These are phyloP conservation scores for Tetranychus piercei DNA, from an alignment of 2,888 invertebrate genomes.

Conservation along the genomic window DNA sequence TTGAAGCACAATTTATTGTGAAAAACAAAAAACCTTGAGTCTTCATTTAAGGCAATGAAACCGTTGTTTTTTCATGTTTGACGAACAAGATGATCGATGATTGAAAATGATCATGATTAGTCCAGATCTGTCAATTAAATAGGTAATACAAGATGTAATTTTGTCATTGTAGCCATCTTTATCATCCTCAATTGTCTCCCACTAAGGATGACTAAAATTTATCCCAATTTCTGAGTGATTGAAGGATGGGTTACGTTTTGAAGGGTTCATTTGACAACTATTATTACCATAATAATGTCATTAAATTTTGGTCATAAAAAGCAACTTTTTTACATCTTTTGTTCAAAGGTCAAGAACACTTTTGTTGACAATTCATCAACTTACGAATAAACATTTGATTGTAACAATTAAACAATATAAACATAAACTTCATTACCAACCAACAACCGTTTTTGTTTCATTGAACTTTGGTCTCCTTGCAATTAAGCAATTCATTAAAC, in stretches of 20 bases:
- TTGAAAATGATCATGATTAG: not conserved
- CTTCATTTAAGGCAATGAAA: not conserved
- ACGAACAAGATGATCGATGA: not conserved
- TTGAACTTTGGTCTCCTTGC: not conserved
- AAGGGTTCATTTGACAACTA: too few species aligned
- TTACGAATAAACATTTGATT: not conserved
- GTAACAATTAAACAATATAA: not conserved
- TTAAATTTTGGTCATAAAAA: not conserved
- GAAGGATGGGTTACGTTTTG: too few species aligned
- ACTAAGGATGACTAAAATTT: too few species aligned
- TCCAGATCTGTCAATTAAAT: not conserved
- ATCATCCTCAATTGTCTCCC: not conserved
- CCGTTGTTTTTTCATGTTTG: not conserved
- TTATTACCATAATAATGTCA: too few species aligned
- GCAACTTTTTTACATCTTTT: not conserved
- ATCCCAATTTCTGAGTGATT: too few species aligned
- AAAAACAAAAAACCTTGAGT: not conserved
- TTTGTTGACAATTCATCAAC: not conserved
- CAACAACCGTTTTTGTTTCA: not conserved
- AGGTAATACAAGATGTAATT: not conserved
- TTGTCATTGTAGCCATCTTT: not conserved
- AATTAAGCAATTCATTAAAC: too few species aligned
- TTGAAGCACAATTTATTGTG: not conserved
- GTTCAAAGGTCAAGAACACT: not conserved
- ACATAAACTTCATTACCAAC: not conserved